phyloP scores from a whole-genome alignment of 2,888 invertebrate species.

The Stenurella melanura region DNA sequence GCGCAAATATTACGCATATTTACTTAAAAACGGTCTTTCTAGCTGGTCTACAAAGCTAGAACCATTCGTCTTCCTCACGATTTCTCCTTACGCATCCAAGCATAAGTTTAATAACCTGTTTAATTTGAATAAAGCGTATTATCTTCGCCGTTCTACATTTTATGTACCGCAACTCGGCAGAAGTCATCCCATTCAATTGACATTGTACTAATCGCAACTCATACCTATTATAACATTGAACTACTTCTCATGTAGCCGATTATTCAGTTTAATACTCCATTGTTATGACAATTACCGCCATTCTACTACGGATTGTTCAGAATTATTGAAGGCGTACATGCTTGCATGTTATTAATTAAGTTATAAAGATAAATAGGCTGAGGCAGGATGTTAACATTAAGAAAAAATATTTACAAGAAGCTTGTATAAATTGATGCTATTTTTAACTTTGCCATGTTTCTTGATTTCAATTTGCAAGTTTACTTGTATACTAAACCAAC shows the following conservation, averaged over 20 bases:
- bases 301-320: constrained; percentile 16
- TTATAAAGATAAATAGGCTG: constrained; percentile 25
- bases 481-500: constrained; percentile 3
- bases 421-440: constrained; percentile 16
- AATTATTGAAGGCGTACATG: constrained; percentile 14
- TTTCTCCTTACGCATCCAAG: background rate
- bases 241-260: constrained; percentile 30
- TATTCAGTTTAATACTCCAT: constrained; percentile 25
- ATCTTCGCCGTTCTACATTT: background rate
- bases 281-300: constrained; percentile 33
- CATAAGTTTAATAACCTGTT: background rate
- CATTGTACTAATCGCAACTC: constrained; percentile 17
- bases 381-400: constrained; percentile 27
- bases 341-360: constrained; percentile 28
- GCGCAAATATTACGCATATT: background rate
- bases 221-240: constrained; percentile 19
- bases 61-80: background rate
- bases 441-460: constrained; percentile 6
- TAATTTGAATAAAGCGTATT: background rate
- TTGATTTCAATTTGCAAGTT: background rate
- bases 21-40: background rate
- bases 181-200: background rate
- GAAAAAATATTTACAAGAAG: constrained; percentile 31
- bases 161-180: background rate
- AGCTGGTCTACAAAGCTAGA: background rate